These are phyloP conservation scores for Eriosoma lanigerum DNA, from an alignment of 1,140 invertebrate genomes.

Conservation along the genomic window DNA sequence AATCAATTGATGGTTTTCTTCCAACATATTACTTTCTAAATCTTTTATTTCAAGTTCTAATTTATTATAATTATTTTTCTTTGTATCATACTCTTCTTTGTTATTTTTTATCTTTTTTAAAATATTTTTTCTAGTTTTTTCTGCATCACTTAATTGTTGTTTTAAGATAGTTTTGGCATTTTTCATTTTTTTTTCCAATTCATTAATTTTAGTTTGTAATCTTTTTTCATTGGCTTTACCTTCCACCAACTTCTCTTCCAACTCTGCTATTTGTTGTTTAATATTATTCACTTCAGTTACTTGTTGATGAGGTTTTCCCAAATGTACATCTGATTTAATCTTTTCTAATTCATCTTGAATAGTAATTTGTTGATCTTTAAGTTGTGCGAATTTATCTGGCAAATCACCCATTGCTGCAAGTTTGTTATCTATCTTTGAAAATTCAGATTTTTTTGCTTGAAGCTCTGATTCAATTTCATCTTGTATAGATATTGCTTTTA, in stretches of 20 bases:
- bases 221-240: slow-evolving; percentile 40
- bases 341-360: slow-evolving; percentile 22
- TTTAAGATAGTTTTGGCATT: slow-evolving; percentile 45
- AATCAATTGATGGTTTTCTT: slow-evolving; percentile 62
- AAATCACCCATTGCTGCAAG: slow-evolving; percentile 31
- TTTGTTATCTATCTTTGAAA: background rate
- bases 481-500: slow-evolving; percentile 33
- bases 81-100: slow-evolving; percentile 22
- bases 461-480: slow-evolving; percentile 26
- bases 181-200: slow-evolving; percentile 42
- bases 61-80: slow-evolving; percentile 47
- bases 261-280: slow-evolving; percentile 26
- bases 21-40: slow-evolving; percentile 58
- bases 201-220: slow-evolving; percentile 33
- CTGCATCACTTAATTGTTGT: slow-evolving; percentile 39
- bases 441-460: slow-evolving; percentile 19
- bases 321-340: slow-evolving; percentile 44
- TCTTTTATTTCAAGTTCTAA: slow-evolving; percentile 40
- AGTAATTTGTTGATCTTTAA: slow-evolving; percentile 1
- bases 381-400: background rate
- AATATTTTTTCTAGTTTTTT: slow-evolving; percentile 39
- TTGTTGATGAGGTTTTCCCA: slow-evolving; percentile 46
- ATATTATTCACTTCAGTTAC: slow-evolving; percentile 45
- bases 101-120: slow-evolving; percentile 34
- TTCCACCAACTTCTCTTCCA: background rate